Base-by-base conservation (phyloP, 2,113 vertebrate species). In the Pelecanus crispus region DNA sequence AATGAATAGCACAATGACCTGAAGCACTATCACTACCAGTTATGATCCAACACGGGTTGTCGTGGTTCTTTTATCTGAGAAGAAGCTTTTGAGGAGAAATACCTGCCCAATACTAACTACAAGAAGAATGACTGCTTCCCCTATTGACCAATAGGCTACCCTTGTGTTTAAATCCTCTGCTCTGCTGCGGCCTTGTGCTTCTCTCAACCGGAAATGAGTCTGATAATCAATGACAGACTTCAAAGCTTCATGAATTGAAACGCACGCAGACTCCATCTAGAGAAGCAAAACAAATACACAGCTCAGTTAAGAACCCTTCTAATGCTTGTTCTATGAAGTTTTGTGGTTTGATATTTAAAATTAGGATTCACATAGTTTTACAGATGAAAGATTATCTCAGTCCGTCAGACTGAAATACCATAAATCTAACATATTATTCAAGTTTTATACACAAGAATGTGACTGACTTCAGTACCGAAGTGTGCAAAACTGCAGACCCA, bases 81-180 rank as follows among this genome's bases (percentile, higher is more conserved):
- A 99, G 97, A 99, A 99, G 95, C 99, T 99, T 97, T 99, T 98
- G 78, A 99, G 98, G 77, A 99, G 98, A 50, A 99, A 98, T 47
- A 99, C 98, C 97, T 99, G 99, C 97, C 99, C 99, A 97, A 99
- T 98, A 98, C 99, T 99, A 97, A 99, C 99, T 95, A 99, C 99
- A 89, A 99, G 96, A 62, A 99, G 98, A 93, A 99, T 99, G 83
- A 99, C 96, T 59, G 99, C 99, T 97, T 99, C 99, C 17, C 99
- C 99, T n/a, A 99, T 97, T 68, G 99, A 99, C 99, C 99, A 99
- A 94, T 99, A 99, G 32, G 99, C 99, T 87, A 99, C 99, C 74
- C 99, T 98, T 12, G 99, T 99, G 90, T 99, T 99, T 72, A 99
- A 98, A 97, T 99, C 99, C 91, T 99, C 99, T 3, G 99, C 99